These are phyloP conservation scores for Dromiciops gliroides DNA, from an alignment of 2,113 vertebrate genomes.

Conservation along the genomic window DNA sequence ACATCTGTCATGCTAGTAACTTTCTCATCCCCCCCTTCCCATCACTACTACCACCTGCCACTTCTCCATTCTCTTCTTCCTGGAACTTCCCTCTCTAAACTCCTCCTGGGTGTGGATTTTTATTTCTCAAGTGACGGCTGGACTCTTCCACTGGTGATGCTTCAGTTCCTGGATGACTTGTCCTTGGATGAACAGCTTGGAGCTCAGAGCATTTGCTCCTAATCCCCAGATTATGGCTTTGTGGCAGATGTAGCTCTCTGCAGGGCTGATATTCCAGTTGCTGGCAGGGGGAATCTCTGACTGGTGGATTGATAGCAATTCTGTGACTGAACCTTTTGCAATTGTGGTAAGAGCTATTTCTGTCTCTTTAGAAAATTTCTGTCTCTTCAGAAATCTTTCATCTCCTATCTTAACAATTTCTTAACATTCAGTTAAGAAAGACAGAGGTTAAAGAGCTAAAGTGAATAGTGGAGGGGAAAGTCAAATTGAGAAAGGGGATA, in stretches of 20 bases:
- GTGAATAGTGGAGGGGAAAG: slow-evolving; percentile 29
- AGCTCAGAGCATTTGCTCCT: slow-evolving; percentile 84
- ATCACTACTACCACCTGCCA: slow-evolving; percentile 76
- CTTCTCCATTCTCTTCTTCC: slow-evolving; percentile 59
- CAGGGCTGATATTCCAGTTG: slow-evolving; percentile 66
- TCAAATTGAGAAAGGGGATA: background rate
- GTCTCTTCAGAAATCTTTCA: slow-evolving; percentile 61
- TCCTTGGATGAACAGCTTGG: slow-evolving; percentile 85
- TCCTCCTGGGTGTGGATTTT: slow-evolving; percentile 37
- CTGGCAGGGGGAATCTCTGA: slow-evolving; percentile 40
- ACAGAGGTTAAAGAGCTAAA: slow-evolving; percentile 37
- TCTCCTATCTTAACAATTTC: slow-evolving; percentile 34
- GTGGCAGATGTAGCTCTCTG: slow-evolving; percentile 79
- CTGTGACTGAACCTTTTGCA: slow-evolving; percentile 45
- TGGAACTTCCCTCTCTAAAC: slow-evolving; percentile 32
- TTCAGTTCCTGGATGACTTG: slow-evolving; percentile 72
- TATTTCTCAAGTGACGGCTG: slow-evolving; percentile 49
- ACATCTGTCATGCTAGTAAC: slow-evolving; percentile 76
- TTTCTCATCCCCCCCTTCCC: slow-evolving; percentile 63
- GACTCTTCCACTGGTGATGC: slow-evolving; percentile 79
- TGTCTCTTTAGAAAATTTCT: slow-evolving; percentile 55
- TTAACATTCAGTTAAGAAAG: slow-evolving; percentile 4
- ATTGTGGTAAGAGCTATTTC: slow-evolving; percentile 82
- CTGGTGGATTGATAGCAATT: slow-evolving; percentile 65
- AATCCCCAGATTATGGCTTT: slow-evolving; percentile 88